These are phyloP conservation scores for Cydia amplana DNA, from an alignment of 1,140 invertebrate species.

Conservation along the genomic window DNA sequence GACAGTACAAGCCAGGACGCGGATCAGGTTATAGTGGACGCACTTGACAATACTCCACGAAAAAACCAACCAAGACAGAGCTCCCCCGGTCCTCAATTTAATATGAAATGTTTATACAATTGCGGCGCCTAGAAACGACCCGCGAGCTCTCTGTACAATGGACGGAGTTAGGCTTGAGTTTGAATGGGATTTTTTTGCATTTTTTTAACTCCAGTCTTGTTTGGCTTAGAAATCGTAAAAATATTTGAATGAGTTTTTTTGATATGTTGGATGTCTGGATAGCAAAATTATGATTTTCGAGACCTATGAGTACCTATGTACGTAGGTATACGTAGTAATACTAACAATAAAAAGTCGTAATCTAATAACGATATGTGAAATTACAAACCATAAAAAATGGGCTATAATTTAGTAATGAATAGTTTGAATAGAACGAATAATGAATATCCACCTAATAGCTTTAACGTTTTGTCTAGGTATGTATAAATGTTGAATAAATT, in stretches of 20 bases:
- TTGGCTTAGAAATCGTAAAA: conserved; percentile 29
- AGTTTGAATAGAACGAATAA: too few species aligned
- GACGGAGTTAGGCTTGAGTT: conserved; percentile 18
- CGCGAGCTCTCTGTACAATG: neutral
- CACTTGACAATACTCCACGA: conserved; percentile 22
- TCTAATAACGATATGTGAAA: neutral
- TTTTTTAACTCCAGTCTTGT: conserved; percentile 21
- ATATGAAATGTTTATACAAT: conserved; percentile 28
- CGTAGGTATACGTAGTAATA: too few species aligned
- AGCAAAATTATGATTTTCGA: neutral
- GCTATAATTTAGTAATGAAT: too few species aligned
- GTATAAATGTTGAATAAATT: too few species aligned
- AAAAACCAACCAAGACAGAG: neutral
- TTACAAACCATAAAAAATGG: too few species aligned
- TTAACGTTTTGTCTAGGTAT: too few species aligned
- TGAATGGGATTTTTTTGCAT: conserved; percentile 21
- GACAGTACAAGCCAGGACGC: conserved; percentile 26
- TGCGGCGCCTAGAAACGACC: neutral
- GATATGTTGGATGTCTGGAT: neutral
- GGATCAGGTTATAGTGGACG: conserved; percentile 38
- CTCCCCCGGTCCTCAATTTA: conserved; percentile 8
- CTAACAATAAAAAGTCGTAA: too few species aligned
- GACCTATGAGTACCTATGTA: neutral
- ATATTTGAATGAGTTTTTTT: conserved; percentile 6
- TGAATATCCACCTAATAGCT: too few species aligned